Evolutionary conservation across 2,113 vertebrate genomes (phyloP), one percentile per base, ranked within the genome.

Genomic region (Oxyruncus cristatus): DNA sequence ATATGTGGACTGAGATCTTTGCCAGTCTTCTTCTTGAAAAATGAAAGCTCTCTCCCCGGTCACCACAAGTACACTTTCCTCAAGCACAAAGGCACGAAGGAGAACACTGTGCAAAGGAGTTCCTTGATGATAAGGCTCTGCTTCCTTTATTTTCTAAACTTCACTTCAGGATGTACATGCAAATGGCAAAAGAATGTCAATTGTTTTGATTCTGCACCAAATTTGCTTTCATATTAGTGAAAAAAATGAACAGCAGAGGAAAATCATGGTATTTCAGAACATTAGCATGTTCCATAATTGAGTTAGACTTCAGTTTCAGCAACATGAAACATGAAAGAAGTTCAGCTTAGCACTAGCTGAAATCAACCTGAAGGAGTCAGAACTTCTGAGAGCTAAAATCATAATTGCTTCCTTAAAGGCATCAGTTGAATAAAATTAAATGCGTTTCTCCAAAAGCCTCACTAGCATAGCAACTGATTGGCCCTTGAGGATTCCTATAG

Each of bases 401-500:
- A 19, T 96, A 92, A 96, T 87, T 96, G 88, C 83, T 87, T 95
- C 94, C 96, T 94, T 96, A 89, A 96, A 98, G 96, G 89, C 91
- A 96, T 92, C 89, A 56, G 94, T 96, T 89, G 87, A 90, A 93
- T 91, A 92, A 95, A 95, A 97, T 96, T 93, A 97, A 93, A 97
- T 92, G 91, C 77, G 35, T 96, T 97, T 92, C 96, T 94, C 91
- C 79, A 94, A 95, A 94, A 89, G 95, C 89, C 91, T 95, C 80
- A 70, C 89, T 94, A 92, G 83, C 94, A 92, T 35, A 96, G 96
- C 92, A 94, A 91, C 96, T 95, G 96, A 98, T 97, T 96, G 93
- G 89, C 87, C 94, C 91, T 95, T 92, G 93, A 97, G 97, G 92
- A 93, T 96, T 97, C 91, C 81, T 96, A 82, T 58, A 95, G 91